phyloP scores from a whole-genome alignment of 2,113 vertebrate genomes.

The Pao palembangensis region DNA sequence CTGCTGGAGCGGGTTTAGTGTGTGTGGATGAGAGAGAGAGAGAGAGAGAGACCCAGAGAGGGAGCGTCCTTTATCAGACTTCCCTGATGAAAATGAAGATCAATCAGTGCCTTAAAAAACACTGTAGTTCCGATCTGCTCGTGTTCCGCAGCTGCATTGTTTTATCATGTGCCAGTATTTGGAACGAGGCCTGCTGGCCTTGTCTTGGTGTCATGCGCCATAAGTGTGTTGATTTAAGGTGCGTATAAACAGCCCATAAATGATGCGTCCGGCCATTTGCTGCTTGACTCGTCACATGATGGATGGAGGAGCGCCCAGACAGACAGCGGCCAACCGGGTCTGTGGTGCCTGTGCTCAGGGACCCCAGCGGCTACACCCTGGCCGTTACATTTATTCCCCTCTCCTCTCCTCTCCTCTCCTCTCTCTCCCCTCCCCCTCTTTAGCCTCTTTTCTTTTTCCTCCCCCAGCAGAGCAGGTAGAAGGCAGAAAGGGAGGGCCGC shows the following conservation, averaged over 20 bases:
- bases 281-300: conserved; percentile 50
- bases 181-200: conserved; percentile 1
- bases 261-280: conserved; percentile 34
- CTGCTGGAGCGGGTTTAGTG: neutral
- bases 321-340: conserved; percentile 51
- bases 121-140: no score
- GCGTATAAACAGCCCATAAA: neutral
- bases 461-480: conserved; percentile 26
- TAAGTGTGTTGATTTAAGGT: neutral
- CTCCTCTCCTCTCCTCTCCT: conserved; percentile 2
- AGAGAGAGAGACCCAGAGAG: neutral
- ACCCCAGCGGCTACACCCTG: conserved; percentile 37
- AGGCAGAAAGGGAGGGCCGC: conserved; percentile 18
- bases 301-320: conserved; percentile 48
- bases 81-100: conserved; percentile 2
- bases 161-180: conserved; percentile 9
- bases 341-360: conserved; percentile 36
- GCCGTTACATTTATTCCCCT: conserved; percentile 34
- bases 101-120: conserved; percentile 9
- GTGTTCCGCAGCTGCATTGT: neutral
- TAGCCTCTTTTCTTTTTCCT: conserved; percentile 1
- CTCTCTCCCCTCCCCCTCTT: conserved; percentile 1
- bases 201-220: conserved; percentile 3
- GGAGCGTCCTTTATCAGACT: neutral
- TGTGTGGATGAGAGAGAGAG: neutral